Evolutionary conservation across 2,888 invertebrate species (phyloP), one percentile per base, ranked within the genome.

Genomic region (Dioctria linearis): DNA sequence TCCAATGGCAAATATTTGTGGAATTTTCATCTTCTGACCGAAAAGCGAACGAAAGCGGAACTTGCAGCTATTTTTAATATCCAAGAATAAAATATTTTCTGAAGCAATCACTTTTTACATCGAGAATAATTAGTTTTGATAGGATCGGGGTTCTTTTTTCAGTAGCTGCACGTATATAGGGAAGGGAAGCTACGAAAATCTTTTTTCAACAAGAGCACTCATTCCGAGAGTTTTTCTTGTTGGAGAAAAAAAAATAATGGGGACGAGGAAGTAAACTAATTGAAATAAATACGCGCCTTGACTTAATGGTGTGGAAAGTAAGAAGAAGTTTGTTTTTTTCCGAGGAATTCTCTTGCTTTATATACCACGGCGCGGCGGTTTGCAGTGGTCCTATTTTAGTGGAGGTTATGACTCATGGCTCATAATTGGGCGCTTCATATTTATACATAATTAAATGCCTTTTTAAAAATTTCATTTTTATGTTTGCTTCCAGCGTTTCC

Each of bases 1-100:
- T 42, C 59, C 11, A 57, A 59, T 40, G 59, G 57, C 59, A 73
- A 71, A 73, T 42, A 57, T 73, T 40, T 57, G 39, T 37, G 73
- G 73, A 54, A 73, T 73, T 73, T 73, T 73, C 73, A 73, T 73
- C 57, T 73, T 73, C 59, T 59, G 73, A 5, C 73, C 73, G 65
- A 42, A 25, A 0, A 13, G 39, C 54, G 57, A 73, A 25, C 25
- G 25, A 59, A 42, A 59, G 40, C 39, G 39, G 42, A 40, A 66
- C 66, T 43, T 42, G 6, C 42, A 42, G 57, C 73, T 73, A 73
- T 73, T 6, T 73, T 73, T 73, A 73, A 73, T 73, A 73, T 59
- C 43, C 25, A 25, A 59, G 42, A 39, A 39, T 57, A 43, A 43
- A 66, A 43, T 73, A 73, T 54, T 73, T 42, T 9, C 25, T 59